Evolutionary conservation across 2,888 invertebrate species (phyloP).

Genomic region (Dryobotodes eremita): DNA sequence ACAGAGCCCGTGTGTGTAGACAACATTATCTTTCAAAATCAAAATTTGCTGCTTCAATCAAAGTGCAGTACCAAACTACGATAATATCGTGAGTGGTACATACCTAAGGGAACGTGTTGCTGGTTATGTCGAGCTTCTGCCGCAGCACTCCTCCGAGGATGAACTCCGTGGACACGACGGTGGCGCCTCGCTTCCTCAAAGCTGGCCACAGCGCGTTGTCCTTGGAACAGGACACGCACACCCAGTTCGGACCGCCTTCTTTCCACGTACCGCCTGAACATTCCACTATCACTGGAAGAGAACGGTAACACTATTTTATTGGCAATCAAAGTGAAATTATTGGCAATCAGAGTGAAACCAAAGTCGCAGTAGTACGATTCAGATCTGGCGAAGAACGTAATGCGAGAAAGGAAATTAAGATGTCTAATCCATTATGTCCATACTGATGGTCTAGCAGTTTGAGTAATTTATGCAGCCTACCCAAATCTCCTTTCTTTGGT

Average conservation of each 20-base stretch:
- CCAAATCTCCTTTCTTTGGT: too few species aligned
- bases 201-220: slow-evolving; percentile 79
- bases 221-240: slow-evolving; percentile 76
- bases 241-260: slow-evolving; percentile 77
- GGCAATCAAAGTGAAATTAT: neutral
- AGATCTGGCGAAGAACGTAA: neutral
- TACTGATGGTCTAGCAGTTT: too few species aligned
- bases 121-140: slow-evolving; percentile 76
- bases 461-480: too few species aligned
- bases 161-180: slow-evolving; percentile 80
- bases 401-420: neutral
- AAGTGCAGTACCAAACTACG: slow-evolving; percentile 9
- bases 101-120: slow-evolving; percentile 60
- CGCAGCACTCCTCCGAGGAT: slow-evolving; percentile 82
- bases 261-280: slow-evolving; percentile 85
- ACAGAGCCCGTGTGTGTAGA: too few species aligned
- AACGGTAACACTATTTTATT: slow-evolving; percentile 11
- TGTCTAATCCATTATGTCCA: too few species aligned
- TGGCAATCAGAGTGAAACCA: too few species aligned
- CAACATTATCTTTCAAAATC: neutral
- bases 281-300: slow-evolving; percentile 84
- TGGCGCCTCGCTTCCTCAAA: slow-evolving; percentile 77
- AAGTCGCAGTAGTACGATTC: neutral
- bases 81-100: neutral
- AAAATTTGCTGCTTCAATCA: neutral